Evolutionary conservation across 2,888 invertebrate genomes (phyloP).

Genomic region (Nephrocerus scutellatus): DNA sequence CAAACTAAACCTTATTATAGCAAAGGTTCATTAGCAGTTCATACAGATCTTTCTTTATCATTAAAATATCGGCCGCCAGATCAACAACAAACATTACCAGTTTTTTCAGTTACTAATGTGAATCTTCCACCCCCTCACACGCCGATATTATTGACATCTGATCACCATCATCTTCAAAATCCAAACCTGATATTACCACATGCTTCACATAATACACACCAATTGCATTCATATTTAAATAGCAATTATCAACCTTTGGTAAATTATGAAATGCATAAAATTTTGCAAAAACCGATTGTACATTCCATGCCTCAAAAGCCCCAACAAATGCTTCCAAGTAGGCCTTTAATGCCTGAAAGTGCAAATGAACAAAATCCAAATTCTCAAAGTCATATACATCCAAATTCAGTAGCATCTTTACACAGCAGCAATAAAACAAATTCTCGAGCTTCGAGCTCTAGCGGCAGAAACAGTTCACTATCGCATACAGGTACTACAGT

Average conservation of each 20-base stretch:
- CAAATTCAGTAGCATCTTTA: constrained; percentile 25
- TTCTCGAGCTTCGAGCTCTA: constrained; percentile 46
- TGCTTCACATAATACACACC: too few species aligned
- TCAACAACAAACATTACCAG: constrained; percentile 51
- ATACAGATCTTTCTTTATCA: constrained; percentile 31
- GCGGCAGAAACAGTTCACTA: constrained; percentile 38
- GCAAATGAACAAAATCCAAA: constrained; percentile 14
- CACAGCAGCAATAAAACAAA: constrained; percentile 35
- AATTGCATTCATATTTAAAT: too few species aligned
- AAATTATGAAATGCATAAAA: too few species aligned
- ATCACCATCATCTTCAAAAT: constrained; percentile 4
- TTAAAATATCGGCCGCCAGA: constrained; percentile 31
- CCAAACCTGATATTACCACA: constrained; percentile 5
- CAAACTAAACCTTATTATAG: constrained; percentile 33
- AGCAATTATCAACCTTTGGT: too few species aligned
- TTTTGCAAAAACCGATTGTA: constrained; percentile 15
- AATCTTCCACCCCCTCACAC: constrained; percentile 42
- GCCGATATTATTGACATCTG: background rate
- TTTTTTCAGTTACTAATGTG: constrained; percentile 44
- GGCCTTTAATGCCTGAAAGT: constrained; percentile 46
- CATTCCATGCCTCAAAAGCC: constrained; percentile 26
- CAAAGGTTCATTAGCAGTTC: constrained; percentile 39
- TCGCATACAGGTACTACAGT: constrained; percentile 30
- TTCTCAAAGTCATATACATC: constrained; percentile 17
- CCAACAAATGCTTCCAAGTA: constrained; percentile 33